Base-by-base conservation (phyloP, 2,113 vertebrate genomes). In the Amphilophus citrinellus region DNA sequence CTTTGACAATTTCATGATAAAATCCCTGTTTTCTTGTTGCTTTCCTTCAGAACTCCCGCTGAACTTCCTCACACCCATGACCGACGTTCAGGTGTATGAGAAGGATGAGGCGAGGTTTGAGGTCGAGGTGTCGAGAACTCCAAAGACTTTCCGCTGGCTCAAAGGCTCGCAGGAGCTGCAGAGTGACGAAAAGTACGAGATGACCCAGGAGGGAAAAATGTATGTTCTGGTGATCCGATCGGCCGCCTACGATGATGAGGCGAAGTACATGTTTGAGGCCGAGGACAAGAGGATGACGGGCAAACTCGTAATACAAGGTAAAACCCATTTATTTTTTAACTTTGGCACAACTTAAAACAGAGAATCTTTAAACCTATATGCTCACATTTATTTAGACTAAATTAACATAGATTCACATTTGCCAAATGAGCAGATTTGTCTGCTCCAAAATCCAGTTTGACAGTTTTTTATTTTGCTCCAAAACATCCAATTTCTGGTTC, bases 71-170 rank as follows among this genome's bases (percentile, higher is more conserved):
- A 97, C 97, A 1, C 95, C 97, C 2, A 95, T 99, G 75, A 97
- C 90, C 2, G 98, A 99, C 4, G 96, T 98, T 35, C 97, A 98
- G 79, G 97, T 99, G 77, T 99, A 98, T 60, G 98, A 99, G 95
- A 99, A 99, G 82, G 98, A 99, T 27, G 97, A 98, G 85, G 98
- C 97, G 1, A 97, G 96, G 80, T 99, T 99, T 87, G 98, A 99
- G 92, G 95, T 97, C 59, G 98, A 99, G 84, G 94, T 98, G 22
- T 99, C 98, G n/a, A 97, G 98, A 89, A 92, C 95, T 30, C 95
- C 97, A 1, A 99, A 98, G 94, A 97, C 92, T 32, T 97, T 96
- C 96, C 97, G 97, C 7, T 99, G 98, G 98, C 90, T 99, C 39
- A 99, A 98, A 95, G 98, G 98, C 85, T 97, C 97, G 2, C 97